A percentile compares a stretch with the other conserved stretches of the same genome.
Conservation (phyloP, 2,113 vertebrate species). For the Phylloscopus trochiloides region DNA sequence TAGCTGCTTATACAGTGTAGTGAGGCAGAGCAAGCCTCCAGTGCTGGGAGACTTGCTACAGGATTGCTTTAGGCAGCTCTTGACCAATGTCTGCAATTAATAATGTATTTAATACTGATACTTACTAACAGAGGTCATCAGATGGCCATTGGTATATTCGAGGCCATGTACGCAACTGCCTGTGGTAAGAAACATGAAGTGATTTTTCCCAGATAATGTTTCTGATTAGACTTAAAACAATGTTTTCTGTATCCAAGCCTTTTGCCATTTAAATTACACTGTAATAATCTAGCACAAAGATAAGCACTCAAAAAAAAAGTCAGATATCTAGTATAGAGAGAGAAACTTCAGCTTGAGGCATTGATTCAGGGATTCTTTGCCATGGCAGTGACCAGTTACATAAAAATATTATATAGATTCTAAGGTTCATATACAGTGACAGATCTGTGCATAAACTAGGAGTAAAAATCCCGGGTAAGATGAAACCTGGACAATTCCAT, state of each 20-base stretch:
- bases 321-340: neutral
- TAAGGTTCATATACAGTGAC: neutral
- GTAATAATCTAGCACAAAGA: neutral
- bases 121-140: neutral
- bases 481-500: neutral
- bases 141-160: neutral
- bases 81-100: neutral
- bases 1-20: accelerated
- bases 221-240: neutral
- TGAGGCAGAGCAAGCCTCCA: neutral
- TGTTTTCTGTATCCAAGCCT: neutral
- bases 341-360: neutral
- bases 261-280: neutral
- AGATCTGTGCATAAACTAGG: neutral
- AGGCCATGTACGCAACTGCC: neutral
- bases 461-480: neutral
- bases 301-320: neutral
- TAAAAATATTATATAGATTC: neutral
- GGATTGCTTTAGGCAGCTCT: neutral
- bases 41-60: neutral
- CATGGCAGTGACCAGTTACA: neutral
- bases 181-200: neutral
- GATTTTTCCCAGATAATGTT: neutral
- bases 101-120: neutral
- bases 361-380: neutral